Percentiles rank a stretch among this genome's conserved stretches.
phyloP scores from a whole-genome alignment of 1,140 invertebrate genomes.

The Armadillidium nasatum region DNA sequence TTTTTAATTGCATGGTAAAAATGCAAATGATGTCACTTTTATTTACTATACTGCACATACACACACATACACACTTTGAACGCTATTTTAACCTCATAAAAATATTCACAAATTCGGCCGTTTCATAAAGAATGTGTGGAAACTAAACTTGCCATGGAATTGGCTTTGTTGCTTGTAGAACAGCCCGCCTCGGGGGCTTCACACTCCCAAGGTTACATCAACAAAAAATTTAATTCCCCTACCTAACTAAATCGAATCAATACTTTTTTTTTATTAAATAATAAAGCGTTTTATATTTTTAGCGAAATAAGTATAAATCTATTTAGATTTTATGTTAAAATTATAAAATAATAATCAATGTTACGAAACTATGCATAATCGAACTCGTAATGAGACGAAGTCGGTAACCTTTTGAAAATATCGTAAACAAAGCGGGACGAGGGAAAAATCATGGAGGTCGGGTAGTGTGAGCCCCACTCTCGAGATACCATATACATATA shows the following conservation, averaged over 20 bases:
- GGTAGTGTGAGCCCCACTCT: constrained; percentile 31
- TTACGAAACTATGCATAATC: no score
- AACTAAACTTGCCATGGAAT: background rate
- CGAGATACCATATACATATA: background rate
- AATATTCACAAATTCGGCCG: no score
- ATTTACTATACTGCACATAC: no score
- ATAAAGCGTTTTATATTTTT: no score
- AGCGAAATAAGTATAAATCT: no score
- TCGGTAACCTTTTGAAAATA: constrained; percentile 10
- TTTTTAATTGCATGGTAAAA: no score
- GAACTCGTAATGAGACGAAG: background rate
- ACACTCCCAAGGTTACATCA: constrained; percentile 32
- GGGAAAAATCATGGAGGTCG: constrained; percentile 40
- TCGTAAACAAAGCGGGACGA: constrained; percentile 33
- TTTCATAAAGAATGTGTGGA: background rate
- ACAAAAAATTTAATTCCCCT: constrained; percentile 37
- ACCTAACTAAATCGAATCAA: background rate
- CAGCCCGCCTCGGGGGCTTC: constrained; percentile 16
- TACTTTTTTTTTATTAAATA: background rate
- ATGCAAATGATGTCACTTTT: no score
- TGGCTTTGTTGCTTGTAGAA: constrained; percentile 9
- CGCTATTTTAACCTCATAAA: no score
- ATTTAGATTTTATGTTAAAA: no score
- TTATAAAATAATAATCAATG: no score
- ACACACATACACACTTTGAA: no score